These are phyloP conservation scores for Amiota communis DNA, from an alignment of 2,888 invertebrate species.

Conservation along the genomic window DNA sequence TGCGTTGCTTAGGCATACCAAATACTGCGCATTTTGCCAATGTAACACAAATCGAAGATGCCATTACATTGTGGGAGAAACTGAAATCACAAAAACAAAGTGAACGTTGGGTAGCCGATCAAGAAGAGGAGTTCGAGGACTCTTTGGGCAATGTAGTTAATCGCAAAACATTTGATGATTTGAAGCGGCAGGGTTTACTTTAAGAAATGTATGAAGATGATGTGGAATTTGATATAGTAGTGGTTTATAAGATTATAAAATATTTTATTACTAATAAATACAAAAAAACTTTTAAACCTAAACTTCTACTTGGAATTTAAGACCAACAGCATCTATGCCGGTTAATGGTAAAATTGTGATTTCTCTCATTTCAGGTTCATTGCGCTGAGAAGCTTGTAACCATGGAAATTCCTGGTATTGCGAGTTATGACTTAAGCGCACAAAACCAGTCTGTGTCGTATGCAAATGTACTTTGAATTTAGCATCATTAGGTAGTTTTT, in stretches of 20 bases:
- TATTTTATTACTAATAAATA: constrained; percentile 23
- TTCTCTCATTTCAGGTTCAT: constrained; percentile 35
- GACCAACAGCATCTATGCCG: constrained; percentile 52
- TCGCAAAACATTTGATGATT: constrained; percentile 97
- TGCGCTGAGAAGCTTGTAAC: constrained; percentile 55
- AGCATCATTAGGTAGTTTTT: constrained; percentile 55
- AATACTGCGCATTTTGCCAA: constrained; percentile 99
- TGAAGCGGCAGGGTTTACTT: constrained; percentile 96
- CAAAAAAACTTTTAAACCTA: background rate
- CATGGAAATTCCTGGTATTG: constrained; percentile 70
- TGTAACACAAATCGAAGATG: constrained; percentile 98
- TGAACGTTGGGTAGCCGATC: constrained; percentile 96
- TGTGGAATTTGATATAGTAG: background rate
- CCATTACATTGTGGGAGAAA: constrained; percentile 97
- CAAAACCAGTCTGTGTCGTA: constrained; percentile 66
- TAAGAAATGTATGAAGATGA: constrained; percentile 73
- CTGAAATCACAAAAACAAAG: constrained; percentile 95
- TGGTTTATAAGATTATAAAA: constrained; percentile 15
- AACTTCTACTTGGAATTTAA: constrained; percentile 62
- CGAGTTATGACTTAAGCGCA: constrained; percentile 61
- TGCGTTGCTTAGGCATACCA: constrained; percentile 98
- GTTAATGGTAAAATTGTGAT: constrained; percentile 63
- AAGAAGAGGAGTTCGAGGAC: constrained; percentile 99
- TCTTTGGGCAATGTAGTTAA: constrained; percentile 98
- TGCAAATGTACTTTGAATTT: constrained; percentile 67